Base-by-base conservation (phyloP, 2,888 invertebrate genomes). In the Lymantria dispar region DNA sequence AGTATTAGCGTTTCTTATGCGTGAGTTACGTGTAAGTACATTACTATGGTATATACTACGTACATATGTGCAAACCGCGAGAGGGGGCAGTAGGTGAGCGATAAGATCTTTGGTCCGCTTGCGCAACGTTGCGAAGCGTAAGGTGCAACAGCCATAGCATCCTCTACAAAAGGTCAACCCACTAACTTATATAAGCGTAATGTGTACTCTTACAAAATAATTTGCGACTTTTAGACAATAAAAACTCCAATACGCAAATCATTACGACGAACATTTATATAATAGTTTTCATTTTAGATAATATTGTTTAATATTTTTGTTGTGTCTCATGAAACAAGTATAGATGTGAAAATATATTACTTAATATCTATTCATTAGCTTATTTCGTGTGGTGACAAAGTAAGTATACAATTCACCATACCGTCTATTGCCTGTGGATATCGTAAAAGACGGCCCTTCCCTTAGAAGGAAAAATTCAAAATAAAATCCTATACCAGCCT, bases 101-200 rank as follows among this genome's bases (percentile, higher is more conserved):
- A 85, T 82, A 79, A 68, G 76, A 81, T 80, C 76, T 61, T 50
- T 41, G 33, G 56, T 63, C 54, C 61, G 62, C 61, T 79, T 80
- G 78, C 75, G 74, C 76, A 80, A 80, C 70, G 68, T 66, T 58
- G 68, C 67, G 69, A 70, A 60, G 68, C 64, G 79, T 74, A 78
- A 86, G 83, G 83, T 84, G 75, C 75, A 73, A 58, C 49, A 56
- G 71, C 75, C 74, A 58, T 50, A 56, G 71, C 83, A 86, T 87
- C 85, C 83, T 83, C 83, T 54, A 67, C 73, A 68, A 90, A 90
- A 90, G 90, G 88, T 90, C 87, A 80, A 52, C 65, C 51, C 56
- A 64, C 65, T 55, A 64, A 50, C 70, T 81, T 80, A 80, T 73
- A 72, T 79, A 80, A 80, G 72, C 64, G 64, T 58, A 69, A 67